Base-by-base conservation (phyloP, 1,140 invertebrate species). In the Propsilocerus akamusi region DNA sequence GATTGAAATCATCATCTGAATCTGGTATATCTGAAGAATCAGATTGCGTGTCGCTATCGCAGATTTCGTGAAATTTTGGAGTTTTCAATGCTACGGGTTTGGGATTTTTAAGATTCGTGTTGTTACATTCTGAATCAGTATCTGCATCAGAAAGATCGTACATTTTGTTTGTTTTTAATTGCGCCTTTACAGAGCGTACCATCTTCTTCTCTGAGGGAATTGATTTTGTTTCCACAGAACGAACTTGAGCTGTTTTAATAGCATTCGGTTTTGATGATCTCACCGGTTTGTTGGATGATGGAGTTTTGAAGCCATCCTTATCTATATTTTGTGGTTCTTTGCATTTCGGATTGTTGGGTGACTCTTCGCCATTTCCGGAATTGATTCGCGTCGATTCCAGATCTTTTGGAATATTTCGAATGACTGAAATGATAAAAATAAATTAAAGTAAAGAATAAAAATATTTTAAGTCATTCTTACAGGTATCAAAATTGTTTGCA, bases 361-460 rank as follows among this genome's bases (percentile, higher is more conserved):
- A 56, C 48, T 56, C 54, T 11, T 3, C 47, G 20, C 1, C 26
- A 48, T 34, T 59, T 50, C 50, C 49, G 5, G 34, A 48, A 6
- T 52, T 51, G 41, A 61, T 50, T 0, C 56, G 56, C 0, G 58
- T 63, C 32, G 62, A 62, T 47, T 64, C 60, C 20, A 64, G 52
- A 51, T 52, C 57, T 7, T 49, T 61, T 4, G 54, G 41, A 22
- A 56, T 51, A 47, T 62, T 46, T 17, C 56, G 51, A 24, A 53
- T 54, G n/a, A 55, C 57, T 41, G 62, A 58, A 41, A 52, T n/a
- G n/a, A n/a, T n/a, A n/a, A n/a, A n/a, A n/a, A n/a, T n/a, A 46
- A 37, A 6, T 26, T 7, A 49, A 50, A 10, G 22, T 0, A 63
- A 47, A 30, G 14, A 30, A 30, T 30, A 12, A 30, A 7, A 30